Base-by-base conservation (phyloP, 1,140 invertebrate genomes). In the Spodoptera frugiperda region DNA sequence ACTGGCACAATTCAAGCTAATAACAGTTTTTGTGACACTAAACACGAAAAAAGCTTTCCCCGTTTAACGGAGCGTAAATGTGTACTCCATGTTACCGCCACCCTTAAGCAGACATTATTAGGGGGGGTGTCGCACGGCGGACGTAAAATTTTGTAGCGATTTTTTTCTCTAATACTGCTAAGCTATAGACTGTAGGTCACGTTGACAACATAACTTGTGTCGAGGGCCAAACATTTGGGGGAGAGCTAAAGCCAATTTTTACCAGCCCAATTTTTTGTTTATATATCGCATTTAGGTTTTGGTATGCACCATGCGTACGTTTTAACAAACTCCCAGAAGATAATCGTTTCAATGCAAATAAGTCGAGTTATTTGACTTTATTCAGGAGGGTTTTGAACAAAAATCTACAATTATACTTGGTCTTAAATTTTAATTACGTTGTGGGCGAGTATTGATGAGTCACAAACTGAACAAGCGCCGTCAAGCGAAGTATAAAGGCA, bases 21-120 rank as follows among this genome's bases (percentile, higher is more conserved):
- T 94, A 94, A 93, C 90, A 91, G 90, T 93, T 93, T 91, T 93
- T 91, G 88, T 92, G 91, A 92, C 92, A 93, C 90, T 92, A 93
- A 91, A 92, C 90, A 94, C 90, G 90, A 92, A 94, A 94, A 94
- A 93, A 94, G 92, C 92, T 93, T 92, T 93, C 85, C 86, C 90
- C 92, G 90, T 94, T 94, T 93, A 94, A 91, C 90, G 87, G 89
- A 89, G 88, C 90, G 92, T 93, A 92, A 92, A 93, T 93, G 91
- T 92, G 91, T 92, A 92, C 90, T 91, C 86, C 89, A 86, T 93
- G 92, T 93, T 89, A 87, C 87, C 87, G 86, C 87, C 87, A 84
- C 87, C 90, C 90, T 91, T 93, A 93, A 93, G 87, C 89, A 93
- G 92, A 93, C 92, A 89, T 93, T 93, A 93, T 93, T 91, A 89